These are phyloP conservation scores for Tenthredo amoena DNA, from an alignment of 2,888 invertebrate species.

Conservation along the genomic window DNA sequence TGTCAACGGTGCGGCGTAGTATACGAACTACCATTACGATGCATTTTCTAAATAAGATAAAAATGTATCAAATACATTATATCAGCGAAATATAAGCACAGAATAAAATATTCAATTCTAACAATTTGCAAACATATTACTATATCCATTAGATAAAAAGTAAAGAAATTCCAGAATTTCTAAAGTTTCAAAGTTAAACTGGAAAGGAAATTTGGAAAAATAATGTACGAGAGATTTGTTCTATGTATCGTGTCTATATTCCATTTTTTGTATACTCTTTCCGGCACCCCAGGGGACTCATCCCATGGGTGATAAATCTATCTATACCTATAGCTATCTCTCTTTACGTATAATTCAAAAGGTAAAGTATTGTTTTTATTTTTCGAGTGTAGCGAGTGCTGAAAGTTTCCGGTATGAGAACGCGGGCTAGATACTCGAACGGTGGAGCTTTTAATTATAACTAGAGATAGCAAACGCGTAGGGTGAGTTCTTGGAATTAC, in stretches of 20 bases:
- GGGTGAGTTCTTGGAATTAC: slow-evolving; percentile 36
- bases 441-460: slow-evolving; percentile 42
- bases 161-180: not conserved
- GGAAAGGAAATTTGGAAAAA: not conserved
- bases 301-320: not conserved
- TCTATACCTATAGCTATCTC: not conserved
- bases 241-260: not conserved
- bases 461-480: slow-evolving; percentile 10
- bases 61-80: not conserved
- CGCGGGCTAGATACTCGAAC: slow-evolving; percentile 1
- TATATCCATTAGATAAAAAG: not conserved
- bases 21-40: slow-evolving; percentile 4
- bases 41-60: not conserved
- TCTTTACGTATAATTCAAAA: not conserved
- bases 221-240: not conserved
- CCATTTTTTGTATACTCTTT: not conserved
- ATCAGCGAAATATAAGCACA: not conserved
- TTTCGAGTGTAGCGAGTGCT: not conserved
- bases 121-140: not conserved
- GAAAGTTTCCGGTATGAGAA: not conserved
- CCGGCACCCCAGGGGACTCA: not conserved
- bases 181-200: not conserved
- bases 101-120: not conserved
- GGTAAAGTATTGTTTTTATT: not conserved
- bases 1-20: not conserved